Conservation (phyloP, 1,140 invertebrate genomes). For the Rhopalosiphum maidis region DNA sequence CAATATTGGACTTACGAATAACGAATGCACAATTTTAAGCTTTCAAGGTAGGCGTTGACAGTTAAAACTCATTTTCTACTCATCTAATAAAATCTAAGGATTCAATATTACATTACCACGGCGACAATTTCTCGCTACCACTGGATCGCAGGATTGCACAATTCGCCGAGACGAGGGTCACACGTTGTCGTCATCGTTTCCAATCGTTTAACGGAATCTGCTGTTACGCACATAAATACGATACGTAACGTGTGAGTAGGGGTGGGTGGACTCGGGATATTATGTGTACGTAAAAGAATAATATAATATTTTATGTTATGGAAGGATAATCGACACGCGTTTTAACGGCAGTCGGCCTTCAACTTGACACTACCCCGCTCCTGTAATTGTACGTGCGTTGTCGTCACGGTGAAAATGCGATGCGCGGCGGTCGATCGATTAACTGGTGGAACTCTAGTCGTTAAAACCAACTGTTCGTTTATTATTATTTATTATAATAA, state of each 20-base stretch:
- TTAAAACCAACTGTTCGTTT: neutral
- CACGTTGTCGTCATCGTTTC: neutral
- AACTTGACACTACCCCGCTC: constrained; percentile 18
- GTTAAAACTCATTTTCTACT: neutral
- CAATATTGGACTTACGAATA: too few relatives aligned
- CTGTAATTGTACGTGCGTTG: neutral
- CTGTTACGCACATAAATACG: neutral
- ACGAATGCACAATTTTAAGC: too few relatives aligned
- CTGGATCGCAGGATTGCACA: neutral
- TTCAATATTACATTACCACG: neutral
- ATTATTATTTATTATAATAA: neutral
- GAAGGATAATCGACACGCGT: constrained; percentile 13
- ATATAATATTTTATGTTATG: constrained; percentile 1
- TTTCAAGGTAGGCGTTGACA: neutral
- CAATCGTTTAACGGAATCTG: constrained; percentile 10
- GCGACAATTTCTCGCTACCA: neutral
- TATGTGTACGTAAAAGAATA: neutral
- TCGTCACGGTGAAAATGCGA: constrained; percentile 42
- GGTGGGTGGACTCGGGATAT: neutral
- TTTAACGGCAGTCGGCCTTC: neutral
- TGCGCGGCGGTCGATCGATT: neutral
- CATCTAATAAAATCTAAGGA: neutral
- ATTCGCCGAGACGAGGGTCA: neutral
- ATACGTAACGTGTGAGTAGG: neutral
- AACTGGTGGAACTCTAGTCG: neutral